Evolutionary conservation across 2,888 invertebrate species (phyloP), one percentile per base, ranked within the genome.

Genomic region (Xestia sexstrigata): DNA sequence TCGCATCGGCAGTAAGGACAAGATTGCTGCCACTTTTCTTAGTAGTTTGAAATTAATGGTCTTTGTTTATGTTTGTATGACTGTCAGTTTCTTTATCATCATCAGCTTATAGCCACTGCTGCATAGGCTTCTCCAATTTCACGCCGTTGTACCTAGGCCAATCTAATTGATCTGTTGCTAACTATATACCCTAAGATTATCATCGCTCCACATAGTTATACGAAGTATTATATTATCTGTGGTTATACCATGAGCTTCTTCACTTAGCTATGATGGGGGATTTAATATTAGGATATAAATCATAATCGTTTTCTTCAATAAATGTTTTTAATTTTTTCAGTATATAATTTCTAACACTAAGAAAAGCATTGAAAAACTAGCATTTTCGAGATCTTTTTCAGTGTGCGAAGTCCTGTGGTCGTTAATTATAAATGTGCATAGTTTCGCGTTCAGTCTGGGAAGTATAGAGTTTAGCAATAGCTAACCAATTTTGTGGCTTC

Each of bases 1-100:
- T 76, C 71, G 76, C 67, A 71, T 67, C 63, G 6, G 20, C 67
- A 74, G 62, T 23, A 76, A 76, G 81, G 76, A 70, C 81, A 71
- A 76, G 81, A 70, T 49, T 70, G 23, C 20, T 30, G 62, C 1
- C 5, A 63, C 49, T 81, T 68, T 71, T 17, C 6, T 23, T 69
- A 26, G 17, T 11, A 26, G 5, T n/a, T 23, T 20, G 0, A 1
- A 35, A 5, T 0, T 55, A 42, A 3, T 30, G 1, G 15, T 60
- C 30, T 3, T 60, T 58, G 58, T 0, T 1, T 0, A 55, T n/a
- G 5, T 0, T 13, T 55, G n/a, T 55, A 55, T n/a, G n/a, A 5
- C n/a, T 55, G n/a, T 55, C 55, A 13, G 55, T n/a, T 13, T 52
- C 4, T n/a, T n/a, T 13, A 55, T n/a, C n/a, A n/a, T 13, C 4